These are phyloP conservation scores for Tamandua tetradactyla DNA, from an alignment of 2,797 vertebrate genomes.

Conservation along the genomic window DNA sequence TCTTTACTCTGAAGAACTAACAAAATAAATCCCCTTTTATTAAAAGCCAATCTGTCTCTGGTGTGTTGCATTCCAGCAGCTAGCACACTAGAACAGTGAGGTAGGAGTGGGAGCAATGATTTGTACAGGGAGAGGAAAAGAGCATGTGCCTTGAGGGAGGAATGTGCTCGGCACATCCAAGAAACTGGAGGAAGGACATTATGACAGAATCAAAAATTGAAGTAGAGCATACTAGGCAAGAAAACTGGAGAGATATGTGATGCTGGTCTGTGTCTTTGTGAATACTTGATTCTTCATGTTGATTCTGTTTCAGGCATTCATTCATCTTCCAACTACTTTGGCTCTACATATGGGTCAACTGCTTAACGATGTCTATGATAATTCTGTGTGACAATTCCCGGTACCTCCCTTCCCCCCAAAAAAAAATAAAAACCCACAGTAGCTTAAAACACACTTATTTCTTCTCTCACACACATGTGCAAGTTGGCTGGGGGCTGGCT, in stretches of 20 bases:
- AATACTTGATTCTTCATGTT: neutral
- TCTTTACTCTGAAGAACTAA: no score
- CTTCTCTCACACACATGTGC: neutral
- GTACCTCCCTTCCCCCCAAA: neutral
- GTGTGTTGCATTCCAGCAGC: no score
- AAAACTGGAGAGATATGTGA: neutral
- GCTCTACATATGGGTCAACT: neutral
- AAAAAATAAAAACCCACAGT: neutral
- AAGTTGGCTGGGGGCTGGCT: neutral
- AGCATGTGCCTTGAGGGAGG: neutral
- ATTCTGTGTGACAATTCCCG: neutral
- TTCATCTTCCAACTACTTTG: neutral
- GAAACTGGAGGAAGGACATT: neutral
- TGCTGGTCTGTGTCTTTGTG: neutral
- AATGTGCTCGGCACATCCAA: neutral
- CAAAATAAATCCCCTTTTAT: no score
- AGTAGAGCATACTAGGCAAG: neutral
- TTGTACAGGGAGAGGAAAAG: neutral
- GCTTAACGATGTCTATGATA: conserved; percentile 25
- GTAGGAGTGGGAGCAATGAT: no score
- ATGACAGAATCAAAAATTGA: neutral
- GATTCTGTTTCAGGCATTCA: neutral
- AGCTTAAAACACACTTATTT: neutral
- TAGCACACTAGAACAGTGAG: no score
- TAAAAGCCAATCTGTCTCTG: no score